phyloP scores from a whole-genome alignment of 2,113 vertebrate genomes.

The Climacteris rufus region DNA sequence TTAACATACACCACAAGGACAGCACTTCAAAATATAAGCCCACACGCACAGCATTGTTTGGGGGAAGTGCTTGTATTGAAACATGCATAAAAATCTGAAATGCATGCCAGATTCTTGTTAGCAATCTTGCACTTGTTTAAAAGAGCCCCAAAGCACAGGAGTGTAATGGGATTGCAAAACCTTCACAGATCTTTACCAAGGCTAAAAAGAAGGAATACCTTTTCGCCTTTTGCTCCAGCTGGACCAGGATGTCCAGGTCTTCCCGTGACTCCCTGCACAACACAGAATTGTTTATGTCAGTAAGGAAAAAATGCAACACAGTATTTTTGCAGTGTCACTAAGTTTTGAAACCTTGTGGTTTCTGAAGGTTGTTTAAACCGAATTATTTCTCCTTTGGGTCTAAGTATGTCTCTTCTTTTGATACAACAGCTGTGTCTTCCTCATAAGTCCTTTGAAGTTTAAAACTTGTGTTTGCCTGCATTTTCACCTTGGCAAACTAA shows the following conservation, averaged over 20 bases:
- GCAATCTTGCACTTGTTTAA: neutral
- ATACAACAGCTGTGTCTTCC: conserved; percentile 27
- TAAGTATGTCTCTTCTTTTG: conserved; percentile 41
- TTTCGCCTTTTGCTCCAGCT: conserved; percentile 75
- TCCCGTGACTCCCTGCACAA: conserved; percentile 85
- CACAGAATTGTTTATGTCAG: neutral
- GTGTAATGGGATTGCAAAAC: neutral
- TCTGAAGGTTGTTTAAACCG: conserved; percentile 39
- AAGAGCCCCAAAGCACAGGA: neutral
- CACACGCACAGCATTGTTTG: neutral
- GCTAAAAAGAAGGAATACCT: conserved; percentile 62
- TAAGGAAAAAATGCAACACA: conserved; percentile 4
- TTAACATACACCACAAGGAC: neutral
- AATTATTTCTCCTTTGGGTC: conserved; percentile 42
- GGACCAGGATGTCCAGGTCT: conserved; percentile 80
- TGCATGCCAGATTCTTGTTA: neutral
- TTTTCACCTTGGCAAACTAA: conserved; percentile 55
- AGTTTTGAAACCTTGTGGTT: conserved; percentile 15
- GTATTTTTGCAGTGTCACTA: neutral
- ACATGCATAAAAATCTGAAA: neutral
- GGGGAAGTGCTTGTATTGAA: neutral
- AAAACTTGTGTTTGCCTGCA: conserved; percentile 28
- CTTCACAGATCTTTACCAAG: neutral
- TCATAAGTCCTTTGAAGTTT: conserved; percentile 44
- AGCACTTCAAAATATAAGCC: neutral